Evolutionary conservation across 92 coral and sea anemone species (phyloP).

Genomic region (Phenganax marumi): DNA sequence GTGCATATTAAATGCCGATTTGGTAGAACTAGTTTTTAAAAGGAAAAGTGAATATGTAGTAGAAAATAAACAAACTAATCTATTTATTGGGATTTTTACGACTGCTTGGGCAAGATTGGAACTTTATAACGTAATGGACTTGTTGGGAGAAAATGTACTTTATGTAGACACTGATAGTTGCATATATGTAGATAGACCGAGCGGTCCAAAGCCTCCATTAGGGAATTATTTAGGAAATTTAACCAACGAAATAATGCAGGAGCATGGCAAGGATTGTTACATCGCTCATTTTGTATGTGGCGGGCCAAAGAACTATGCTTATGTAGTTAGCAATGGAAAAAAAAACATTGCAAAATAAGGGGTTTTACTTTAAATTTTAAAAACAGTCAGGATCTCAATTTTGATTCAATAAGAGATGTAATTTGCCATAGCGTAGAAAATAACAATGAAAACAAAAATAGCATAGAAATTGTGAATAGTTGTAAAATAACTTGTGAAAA

Average conservation of each 20-base stretch:
- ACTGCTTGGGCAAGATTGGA: constrained; percentile 58
- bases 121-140: constrained; percentile 36
- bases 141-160: constrained; percentile 28
- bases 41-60: constrained; percentile 41
- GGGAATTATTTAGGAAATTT: constrained; percentile 46
- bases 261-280: constrained; percentile 33
- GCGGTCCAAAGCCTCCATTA: constrained; percentile 22
- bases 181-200: no score
- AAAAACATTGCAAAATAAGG: constrained; percentile 20
- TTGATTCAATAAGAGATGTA: constrained; percentile 23
- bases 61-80: constrained; percentile 41
- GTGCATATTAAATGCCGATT: constrained; percentile 36
- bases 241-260: constrained; percentile 12
- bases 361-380: no score
- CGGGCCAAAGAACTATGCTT: constrained; percentile 33
- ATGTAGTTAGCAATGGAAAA: constrained; percentile 34
- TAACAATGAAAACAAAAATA: not conserved
- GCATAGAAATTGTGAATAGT: no score
- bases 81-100: constrained; percentile 52
- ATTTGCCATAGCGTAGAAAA: not conserved
- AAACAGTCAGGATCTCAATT: no score
- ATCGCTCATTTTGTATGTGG: constrained; percentile 14
- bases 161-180: no score
- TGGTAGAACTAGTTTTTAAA: constrained; percentile 48
- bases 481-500: constrained; percentile 46